Evolutionary conservation across 2,888 invertebrate species (phyloP), one percentile per base, ranked within the genome.

Genomic region (Drosophila neonasuta): DNA sequence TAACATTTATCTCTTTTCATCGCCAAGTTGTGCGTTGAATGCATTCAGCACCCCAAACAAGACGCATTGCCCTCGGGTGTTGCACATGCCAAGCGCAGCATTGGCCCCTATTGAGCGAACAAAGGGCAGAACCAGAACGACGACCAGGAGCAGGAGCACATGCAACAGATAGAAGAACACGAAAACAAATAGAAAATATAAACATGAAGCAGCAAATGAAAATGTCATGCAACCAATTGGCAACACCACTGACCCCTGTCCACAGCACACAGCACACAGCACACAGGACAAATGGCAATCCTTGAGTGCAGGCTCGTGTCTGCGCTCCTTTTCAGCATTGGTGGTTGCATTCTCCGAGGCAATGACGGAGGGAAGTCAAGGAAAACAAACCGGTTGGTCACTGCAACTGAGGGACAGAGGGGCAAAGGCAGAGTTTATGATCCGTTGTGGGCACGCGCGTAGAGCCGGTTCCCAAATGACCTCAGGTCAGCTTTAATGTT

Each of bases 401-500:
- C 42, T 41, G 29, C 13, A 9, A 46, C 36, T 36, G 39, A 17
- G 32, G 36, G 45, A 13, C 11, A n/a, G 44, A 11, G 24, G 24
- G 24, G 24, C 15, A 36, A 6, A 10, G 48, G 32, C 30, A 30
- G 41, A 11, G 41, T 30, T 44, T 32, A 55, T 58, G 51, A 61
- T 49, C 42, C 60, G 48, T 67, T 42, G 34, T 34, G 56, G 68
- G 67, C 69, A 74, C 72, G 65, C 71, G 69, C 57, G 36, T 61
- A 17, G 48, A 58, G 39, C 55, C 61, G 50, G 72, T 74, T 76
- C 24, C 39, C 17, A 61, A 84, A 79, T 82, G 81, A 82, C 81
- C 82, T 81, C 10, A 71, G 81, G 81, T 82, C 85, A 82, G 79
- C 74, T 76, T 79, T 74, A 82, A 79, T 82, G 74, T 74, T 72